Evolutionary conservation across 2,888 invertebrate species (phyloP).

Genomic region (Lamellibrachia columna): DNA sequence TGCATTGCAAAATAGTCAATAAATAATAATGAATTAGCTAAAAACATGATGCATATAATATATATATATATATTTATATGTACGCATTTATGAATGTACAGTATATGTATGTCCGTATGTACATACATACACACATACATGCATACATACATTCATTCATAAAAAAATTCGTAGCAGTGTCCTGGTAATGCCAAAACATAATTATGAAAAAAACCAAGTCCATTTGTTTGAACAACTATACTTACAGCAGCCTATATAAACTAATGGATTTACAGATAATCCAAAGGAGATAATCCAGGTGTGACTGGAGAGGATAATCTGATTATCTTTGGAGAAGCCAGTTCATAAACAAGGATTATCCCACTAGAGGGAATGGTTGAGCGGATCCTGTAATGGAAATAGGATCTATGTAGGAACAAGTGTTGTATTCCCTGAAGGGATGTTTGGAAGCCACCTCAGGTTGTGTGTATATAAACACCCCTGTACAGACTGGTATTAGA

Average conservation of each 20-base stretch:
- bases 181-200: too few relatives aligned
- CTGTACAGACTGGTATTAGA: neutral
- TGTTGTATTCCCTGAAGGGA: neutral
- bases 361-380: neutral
- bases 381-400: neutral
- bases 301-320: slow-evolving; percentile 4
- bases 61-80: too few relatives aligned
- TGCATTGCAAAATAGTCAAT: too few relatives aligned
- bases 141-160: too few relatives aligned
- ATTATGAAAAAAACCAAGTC: neutral
- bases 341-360: slow-evolving; percentile 16
- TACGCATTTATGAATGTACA: too few relatives aligned
- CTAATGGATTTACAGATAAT: slow-evolving; percentile 11
- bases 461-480: neutral
- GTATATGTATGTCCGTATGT: too few relatives aligned
- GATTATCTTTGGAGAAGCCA: neutral
- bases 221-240: neutral
- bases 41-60: too few relatives aligned
- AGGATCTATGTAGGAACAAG: neutral
- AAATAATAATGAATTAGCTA: too few relatives aligned
- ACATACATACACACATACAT: too few relatives aligned
- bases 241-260: neutral
- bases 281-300: slow-evolving; percentile 3
- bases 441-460: neutral
- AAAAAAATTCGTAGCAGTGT: too few relatives aligned